Base-by-base conservation (phyloP, 2,888 invertebrate genomes). In the Spisula solida region DNA sequence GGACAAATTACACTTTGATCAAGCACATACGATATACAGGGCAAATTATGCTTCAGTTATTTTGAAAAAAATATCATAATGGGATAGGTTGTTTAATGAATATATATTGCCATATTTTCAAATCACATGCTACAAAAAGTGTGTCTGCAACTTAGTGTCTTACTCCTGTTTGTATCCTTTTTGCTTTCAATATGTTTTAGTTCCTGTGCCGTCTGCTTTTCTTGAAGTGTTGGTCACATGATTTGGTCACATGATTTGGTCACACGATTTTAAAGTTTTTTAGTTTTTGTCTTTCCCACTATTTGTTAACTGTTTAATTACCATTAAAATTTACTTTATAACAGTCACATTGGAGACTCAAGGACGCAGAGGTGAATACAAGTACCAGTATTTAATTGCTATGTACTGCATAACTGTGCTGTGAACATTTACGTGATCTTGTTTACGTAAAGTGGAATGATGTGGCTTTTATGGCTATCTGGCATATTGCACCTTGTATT, bases 301-400 rank as follows among this genome's bases (percentile, higher is more conserved):
- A 25, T 25, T 66, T 25, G 25, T 66, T 66, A 66, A 66, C 60
- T 66, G 60, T 55, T 87, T 81, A 20, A 66, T 70, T 14, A 75
- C 31, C 47, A 75, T 66, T 48, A 48, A 82, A 56, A 82, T 70
- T 75, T 41, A 18, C 25, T 80, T 31, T 56, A n/a, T 12, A 78
- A 48, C 75, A 55, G 84, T 75, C 16, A 41, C 34, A 16, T 75
- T 75, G 25, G 85, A 78, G 31, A 41, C 85, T 25, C 55, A 79
- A n/a, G 79, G 78, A 34, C 55, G 85, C 2, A 85, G 85, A 85
- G 85, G 85, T 85, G 85, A 85, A 85, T 85, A 85, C 85, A 85
- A 51, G 75, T 75, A 48, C 70, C 14, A 10, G 70, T 83, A 29
- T 83, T 83, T 83, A 10, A 29, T 25, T 51, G 51, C 48, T 47